These are phyloP conservation scores for Apoderus coryli DNA, from an alignment of 2,888 invertebrate species.

Conservation along the genomic window DNA sequence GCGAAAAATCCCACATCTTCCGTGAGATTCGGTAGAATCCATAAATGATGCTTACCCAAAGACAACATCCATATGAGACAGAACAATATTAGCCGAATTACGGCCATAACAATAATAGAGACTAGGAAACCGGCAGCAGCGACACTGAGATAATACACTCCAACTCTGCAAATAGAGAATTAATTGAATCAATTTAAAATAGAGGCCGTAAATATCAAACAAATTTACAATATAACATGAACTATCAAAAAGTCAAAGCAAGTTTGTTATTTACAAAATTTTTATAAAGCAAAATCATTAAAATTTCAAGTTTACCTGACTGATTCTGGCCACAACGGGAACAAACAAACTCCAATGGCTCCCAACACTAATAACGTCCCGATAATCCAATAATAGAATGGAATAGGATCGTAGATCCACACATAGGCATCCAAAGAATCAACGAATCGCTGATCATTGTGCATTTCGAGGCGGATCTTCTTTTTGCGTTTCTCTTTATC, in stretches of 20 bases:
- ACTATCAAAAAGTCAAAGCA: conserved; percentile 8
- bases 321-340: conserved; percentile 97
- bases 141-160: conserved; percentile 93
- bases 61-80: conserved; percentile 80
- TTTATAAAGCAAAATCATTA: conserved; percentile 4
- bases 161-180: conserved; percentile 54
- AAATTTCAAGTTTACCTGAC: conserved; percentile 43
- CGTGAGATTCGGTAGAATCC: conserved; percentile 97
- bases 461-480: conserved; percentile 94
- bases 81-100: conserved; percentile 82
- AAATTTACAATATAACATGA: neutral
- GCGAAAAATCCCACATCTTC: conserved; percentile 99
- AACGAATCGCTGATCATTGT: conserved; percentile 84
- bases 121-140: conserved; percentile 91
- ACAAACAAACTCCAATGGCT: conserved; percentile 90
- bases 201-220: no score
- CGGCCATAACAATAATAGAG: conserved; percentile 78
- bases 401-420: conserved; percentile 96
- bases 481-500: conserved; percentile 61
- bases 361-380: conserved; percentile 83
- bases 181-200: no score
- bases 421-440: conserved; percentile 93
- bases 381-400: conserved; percentile 85
- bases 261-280: neutral
- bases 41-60: conserved; percentile 82